These are phyloP conservation scores for Disparrhopalites patrizii DNA, from an alignment of 2,888 invertebrate species.

Conservation along the genomic window DNA sequence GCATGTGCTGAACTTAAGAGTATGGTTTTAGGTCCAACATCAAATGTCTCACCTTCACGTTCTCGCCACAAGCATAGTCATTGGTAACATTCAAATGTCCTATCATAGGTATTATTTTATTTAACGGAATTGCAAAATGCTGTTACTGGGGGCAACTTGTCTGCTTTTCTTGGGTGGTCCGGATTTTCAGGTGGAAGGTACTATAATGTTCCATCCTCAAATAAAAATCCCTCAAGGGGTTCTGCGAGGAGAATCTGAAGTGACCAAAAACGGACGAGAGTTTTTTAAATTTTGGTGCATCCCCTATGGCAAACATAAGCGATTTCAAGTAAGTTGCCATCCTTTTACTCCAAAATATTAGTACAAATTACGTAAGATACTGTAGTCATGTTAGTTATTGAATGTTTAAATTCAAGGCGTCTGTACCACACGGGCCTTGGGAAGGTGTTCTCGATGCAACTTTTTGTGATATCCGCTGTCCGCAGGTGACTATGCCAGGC, in stretches of 20 bases:
- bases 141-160: too few relatives aligned
- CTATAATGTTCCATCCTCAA: neutral
- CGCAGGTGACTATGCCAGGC: neutral
- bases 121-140: too few relatives aligned
- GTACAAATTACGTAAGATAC: neutral
- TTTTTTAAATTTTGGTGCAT: slow-evolving; percentile 27
- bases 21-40: too few relatives aligned
- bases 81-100: neutral
- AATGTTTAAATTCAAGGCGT: neutral
- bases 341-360: neutral
- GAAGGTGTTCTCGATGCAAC: slow-evolving; percentile 1
- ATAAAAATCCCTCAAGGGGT: slow-evolving; percentile 1
- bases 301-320: slow-evolving; percentile 3
- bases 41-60: too few relatives aligned
- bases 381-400: neutral
- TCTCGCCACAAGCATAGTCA: neutral
- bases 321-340: slow-evolving; percentile 12
- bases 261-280: neutral
- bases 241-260: slow-evolving; percentile 7
- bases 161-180: neutral
- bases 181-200: neutral
- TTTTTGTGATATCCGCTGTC: neutral
- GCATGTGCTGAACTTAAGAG: too few relatives aligned
- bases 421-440: slow-evolving; percentile 2
- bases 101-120: too few relatives aligned